Conservation (phyloP, 2,888 invertebrate genomes). For the Drosophila meridionalis region DNA sequence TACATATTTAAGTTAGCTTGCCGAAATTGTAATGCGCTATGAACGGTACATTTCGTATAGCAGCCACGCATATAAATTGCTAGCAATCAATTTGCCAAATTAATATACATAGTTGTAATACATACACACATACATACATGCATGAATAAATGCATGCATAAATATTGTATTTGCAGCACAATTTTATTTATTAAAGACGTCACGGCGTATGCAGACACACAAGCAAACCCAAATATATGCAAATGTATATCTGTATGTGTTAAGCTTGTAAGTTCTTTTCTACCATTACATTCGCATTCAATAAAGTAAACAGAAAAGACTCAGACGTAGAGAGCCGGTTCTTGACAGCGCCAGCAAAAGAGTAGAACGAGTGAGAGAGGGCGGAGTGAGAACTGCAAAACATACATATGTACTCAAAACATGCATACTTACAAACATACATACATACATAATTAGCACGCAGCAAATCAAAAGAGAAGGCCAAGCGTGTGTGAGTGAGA, state of each 20-base stretch:
- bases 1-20: neutral
- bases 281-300: slow-evolving; percentile 29
- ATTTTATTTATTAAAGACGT: slow-evolving; percentile 49
- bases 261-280: slow-evolving; percentile 7
- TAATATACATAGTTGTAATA: slow-evolving; percentile 19
- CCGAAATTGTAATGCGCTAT: slow-evolving; percentile 64
- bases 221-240: neutral
- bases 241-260: slow-evolving; percentile 7
- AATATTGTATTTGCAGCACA: slow-evolving; percentile 13
- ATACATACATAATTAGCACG: slow-evolving; percentile 56
- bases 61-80: slow-evolving; percentile 69
- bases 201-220: slow-evolving; percentile 13
- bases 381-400: slow-evolving; percentile 17
- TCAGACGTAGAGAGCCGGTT: slow-evolving; percentile 2
- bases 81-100: slow-evolving; percentile 68
- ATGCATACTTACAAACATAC: slow-evolving; percentile 13
- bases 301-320: slow-evolving; percentile 36
- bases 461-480: slow-evolving; percentile 49
- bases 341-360: neutral
- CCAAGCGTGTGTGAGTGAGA: slow-evolving; percentile 20
- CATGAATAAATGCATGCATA: slow-evolving; percentile 13
- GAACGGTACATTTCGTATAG: slow-evolving; percentile 58
- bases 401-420: slow-evolving; percentile 9
- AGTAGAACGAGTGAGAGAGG: slow-evolving; percentile 14
- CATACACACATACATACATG: neutral